Evolutionary conservation across 2,113 vertebrate species (phyloP), one percentile per base, ranked within the genome.

Genomic region (Phrynocephalus versicolor): DNA sequence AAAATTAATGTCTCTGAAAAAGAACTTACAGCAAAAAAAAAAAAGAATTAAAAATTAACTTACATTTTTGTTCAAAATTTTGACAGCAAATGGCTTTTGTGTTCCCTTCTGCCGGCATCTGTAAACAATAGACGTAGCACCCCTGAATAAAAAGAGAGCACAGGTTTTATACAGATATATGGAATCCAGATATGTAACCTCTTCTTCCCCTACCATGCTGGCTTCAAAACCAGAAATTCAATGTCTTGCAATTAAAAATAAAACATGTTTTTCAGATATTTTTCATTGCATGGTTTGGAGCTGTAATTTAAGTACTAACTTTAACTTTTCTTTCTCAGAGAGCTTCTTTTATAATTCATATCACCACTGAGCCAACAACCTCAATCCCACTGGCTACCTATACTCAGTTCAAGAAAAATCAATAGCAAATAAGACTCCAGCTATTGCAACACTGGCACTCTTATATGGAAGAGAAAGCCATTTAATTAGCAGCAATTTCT

Each of bases 51-150:
- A 90, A 92, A 95, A 79, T 25, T 21, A 4, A 97, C 97, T 97
- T 96, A 98, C 97, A 94, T 97, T 98, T 96, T 98, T 98, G 95
- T 98, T 97, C 95, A 98, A 95, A 95, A 97, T 97, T 97, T 98
- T 98, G 94, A 98, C 77, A 89, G 97, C 97, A 91, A 96, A 98
- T 90, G 96, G 95, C 94, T 97, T 97, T 96, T 97, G 96, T 21
- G 97, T 97, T 95, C 97, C 97, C 93, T 97, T 98, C 95, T 98
- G 97, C 91, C 95, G 95, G 94, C 97, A 98, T 96, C 97, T 96
- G 94, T 97, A 98, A 92, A 98, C 97, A 95, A 97, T 95, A 81
- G 97, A 98, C 85, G 97, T 98, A 92, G 97, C 97, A 91, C 97
- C 97, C 94, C 97, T 97, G 94, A 85, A 95, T 88, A 83, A 79